These are phyloP conservation scores for Dendrolimus houi DNA, from an alignment of 2,888 invertebrate species.

Conservation along the genomic window DNA sequence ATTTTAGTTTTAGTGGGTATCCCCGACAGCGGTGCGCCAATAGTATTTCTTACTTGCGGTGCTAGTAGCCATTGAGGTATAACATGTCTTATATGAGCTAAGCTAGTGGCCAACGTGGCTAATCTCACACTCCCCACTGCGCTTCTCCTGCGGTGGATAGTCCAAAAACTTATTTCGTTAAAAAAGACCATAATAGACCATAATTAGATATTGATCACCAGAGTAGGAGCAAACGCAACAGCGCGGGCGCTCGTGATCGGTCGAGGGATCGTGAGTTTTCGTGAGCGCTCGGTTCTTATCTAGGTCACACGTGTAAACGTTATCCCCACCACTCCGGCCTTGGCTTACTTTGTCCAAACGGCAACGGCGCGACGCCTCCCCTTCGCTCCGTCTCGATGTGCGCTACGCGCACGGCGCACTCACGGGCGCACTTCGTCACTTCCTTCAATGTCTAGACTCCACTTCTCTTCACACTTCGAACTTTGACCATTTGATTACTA, in stretches of 20 bases:
- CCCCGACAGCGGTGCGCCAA: too few relatives aligned
- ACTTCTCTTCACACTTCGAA: slow-evolving; percentile 8
- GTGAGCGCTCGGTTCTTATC: slow-evolving; percentile 52
- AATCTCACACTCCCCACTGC: too few relatives aligned
- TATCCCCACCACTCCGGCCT: slow-evolving; percentile 71
- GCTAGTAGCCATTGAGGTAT: too few relatives aligned
- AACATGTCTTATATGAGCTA: too few relatives aligned
- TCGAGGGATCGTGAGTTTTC: slow-evolving; percentile 55
- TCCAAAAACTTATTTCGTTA: too few relatives aligned
- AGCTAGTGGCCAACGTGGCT: too few relatives aligned
- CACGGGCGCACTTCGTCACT: slow-evolving; percentile 3
- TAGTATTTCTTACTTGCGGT: too few relatives aligned
- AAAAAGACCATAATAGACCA: neutral
- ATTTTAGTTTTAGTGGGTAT: too few relatives aligned
- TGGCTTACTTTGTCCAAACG: slow-evolving; percentile 69
- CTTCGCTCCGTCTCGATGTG: slow-evolving; percentile 31
- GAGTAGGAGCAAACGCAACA: slow-evolving; percentile 12
- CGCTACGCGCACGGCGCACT: slow-evolving; percentile 17
- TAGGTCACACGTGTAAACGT: slow-evolving; percentile 76
- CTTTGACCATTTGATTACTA: neutral
- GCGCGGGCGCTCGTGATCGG: slow-evolving; percentile 30
- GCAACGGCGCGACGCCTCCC: slow-evolving; percentile 47
- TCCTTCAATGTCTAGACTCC: slow-evolving; percentile 4
- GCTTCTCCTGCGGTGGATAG: too few relatives aligned
- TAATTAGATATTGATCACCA: neutral